Conservation (phyloP, 2,113 vertebrate species). For the Eptesicus fuscus region DNA sequence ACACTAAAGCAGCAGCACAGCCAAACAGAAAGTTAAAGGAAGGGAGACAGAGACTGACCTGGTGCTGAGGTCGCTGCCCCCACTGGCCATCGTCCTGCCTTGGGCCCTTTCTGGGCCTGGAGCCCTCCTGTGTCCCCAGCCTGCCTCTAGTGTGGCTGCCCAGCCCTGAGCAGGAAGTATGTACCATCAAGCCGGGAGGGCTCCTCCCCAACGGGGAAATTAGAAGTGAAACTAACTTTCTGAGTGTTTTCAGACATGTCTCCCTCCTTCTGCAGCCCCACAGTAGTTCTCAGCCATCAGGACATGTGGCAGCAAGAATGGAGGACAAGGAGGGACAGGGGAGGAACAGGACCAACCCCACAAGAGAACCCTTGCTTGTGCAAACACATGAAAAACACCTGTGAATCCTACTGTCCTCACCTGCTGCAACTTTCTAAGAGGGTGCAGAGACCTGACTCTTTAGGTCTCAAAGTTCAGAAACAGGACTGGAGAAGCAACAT, state of each 20-base stretch:
- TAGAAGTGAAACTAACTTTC: constrained; percentile 51
- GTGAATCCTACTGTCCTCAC: not conserved
- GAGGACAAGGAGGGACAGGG: not conserved
- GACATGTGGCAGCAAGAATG: fast-evolving
- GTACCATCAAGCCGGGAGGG: fast-evolving
- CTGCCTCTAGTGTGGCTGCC: fast-evolving
- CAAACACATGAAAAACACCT: not conserved
- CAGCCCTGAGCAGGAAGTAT: not conserved
- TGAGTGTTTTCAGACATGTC: fast-evolving
- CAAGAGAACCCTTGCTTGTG: not conserved
- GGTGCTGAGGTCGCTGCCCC: fast-evolving
- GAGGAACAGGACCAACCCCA: not conserved
- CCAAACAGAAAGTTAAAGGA: too few species aligned
- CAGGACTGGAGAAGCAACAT: not conserved
- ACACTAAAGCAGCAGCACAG: too few species aligned
- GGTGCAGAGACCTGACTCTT: not conserved
- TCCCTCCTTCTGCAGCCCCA: not conserved
- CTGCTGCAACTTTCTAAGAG: not conserved
- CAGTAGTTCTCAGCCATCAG: too few species aligned
- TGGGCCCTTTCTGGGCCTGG: not conserved
- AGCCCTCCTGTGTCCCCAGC: fast-evolving
- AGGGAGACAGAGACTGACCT: constrained; percentile 26
- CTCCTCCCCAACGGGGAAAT: not conserved
- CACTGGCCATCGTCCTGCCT: not conserved
- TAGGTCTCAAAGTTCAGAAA: not conserved